Conservation (phyloP, 2,113 vertebrate species). For the Xenus cinereus region DNA sequence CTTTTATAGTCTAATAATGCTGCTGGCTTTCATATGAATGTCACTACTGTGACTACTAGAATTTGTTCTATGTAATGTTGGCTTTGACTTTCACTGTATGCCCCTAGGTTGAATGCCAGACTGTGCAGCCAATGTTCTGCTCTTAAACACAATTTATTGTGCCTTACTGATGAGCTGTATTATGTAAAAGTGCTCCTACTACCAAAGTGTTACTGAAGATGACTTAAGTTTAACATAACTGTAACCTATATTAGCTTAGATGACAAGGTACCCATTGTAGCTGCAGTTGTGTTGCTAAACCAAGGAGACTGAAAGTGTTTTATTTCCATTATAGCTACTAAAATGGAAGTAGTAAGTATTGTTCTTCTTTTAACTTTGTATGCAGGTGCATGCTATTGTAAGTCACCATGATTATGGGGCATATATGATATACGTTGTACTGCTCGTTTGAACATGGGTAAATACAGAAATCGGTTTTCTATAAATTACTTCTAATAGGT, state of each 20-base stretch:
- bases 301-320: conserved; percentile 3
- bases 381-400: background rate
- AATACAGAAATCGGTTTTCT: background rate
- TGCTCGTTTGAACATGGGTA: background rate
- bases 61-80: background rate
- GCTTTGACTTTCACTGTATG: background rate
- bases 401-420: background rate
- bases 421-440: background rate
- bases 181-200: background rate
- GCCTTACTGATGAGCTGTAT: background rate
- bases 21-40: background rate
- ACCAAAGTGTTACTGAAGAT: background rate
- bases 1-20: background rate
- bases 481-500: background rate
- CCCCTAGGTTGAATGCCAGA: background rate
- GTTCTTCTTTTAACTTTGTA: background rate
- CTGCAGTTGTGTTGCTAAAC: background rate
- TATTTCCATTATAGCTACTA: conserved; percentile 28
- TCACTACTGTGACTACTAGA: background rate
- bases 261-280: background rate
- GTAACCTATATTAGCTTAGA: background rate
- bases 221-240: too few species aligned
- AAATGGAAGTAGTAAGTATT: conserved; percentile 35
- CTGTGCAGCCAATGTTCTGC: background rate
- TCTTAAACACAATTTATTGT: background rate